Evolutionary conservation across 2,888 invertebrate species (phyloP), one percentile per base, ranked within the genome.

Genomic region (Omphaloscelis lunosa): DNA sequence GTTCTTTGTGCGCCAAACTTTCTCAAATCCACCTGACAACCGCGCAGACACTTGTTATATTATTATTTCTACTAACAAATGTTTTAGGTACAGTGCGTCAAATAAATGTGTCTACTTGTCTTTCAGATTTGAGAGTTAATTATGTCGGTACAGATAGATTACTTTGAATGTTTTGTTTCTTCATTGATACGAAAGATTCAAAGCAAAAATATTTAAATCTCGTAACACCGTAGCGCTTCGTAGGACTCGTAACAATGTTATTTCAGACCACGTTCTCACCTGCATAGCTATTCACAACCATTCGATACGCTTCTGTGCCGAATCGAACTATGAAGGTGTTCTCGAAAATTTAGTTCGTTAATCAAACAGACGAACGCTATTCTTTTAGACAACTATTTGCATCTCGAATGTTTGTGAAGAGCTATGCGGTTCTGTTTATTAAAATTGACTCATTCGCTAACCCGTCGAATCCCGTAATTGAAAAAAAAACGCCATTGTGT

Each of bases 11-110:
- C 56, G 41, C 41, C 53, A 41, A 85, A 59, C 61, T 61, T 80
- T 61, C 39, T 39, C 15, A 56, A 53, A 84, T 61, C 29, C 29
- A 51, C 85, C 74, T 72, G 85, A 65, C 56, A 72, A 65, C 72
- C 23, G 63, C 77, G 53, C 34, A 82, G 76, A 34, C 65, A 59
- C 15, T 82, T 61, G 23, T 63, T 29, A 56, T 62, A 56, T 82
- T 63, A 29, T 73, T 72, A 41, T 63, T 62, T 39, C n/a, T 62
- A 63, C 15, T 6, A 56, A 62, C 27, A n/a, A 62, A 48, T 62
- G 39, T 48, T 73, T 29, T 62, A 48, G 27, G 8, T 41, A 59
- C 8, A 56, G 20, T 56, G 11, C 48, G n/a, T 34, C 61, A 62
- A 51, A 51, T 51, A 51, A 51, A 73, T 48, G 6, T 27, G 27